Evolutionary conservation across 1,140 invertebrate genomes (phyloP).

Genomic region (Acyrthosiphon pisum): DNA sequence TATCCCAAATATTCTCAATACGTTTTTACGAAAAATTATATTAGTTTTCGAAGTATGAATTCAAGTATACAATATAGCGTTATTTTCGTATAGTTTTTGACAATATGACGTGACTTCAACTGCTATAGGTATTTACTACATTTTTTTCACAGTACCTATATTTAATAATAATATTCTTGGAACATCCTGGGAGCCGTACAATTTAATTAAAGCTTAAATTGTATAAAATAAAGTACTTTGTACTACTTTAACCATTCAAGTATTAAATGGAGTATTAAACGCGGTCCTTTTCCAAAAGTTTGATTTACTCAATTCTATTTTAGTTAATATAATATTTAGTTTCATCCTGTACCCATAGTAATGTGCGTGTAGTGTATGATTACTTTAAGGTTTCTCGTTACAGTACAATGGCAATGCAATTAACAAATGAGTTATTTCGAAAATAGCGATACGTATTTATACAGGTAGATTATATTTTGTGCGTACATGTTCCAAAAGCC

Average conservation of each 20-base stretch:
- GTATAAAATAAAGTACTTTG: background rate
- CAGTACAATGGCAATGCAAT: background rate
- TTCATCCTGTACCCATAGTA: background rate
- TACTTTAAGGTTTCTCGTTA: slow-evolving; percentile 28
- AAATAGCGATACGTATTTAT: background rate
- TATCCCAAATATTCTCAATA: no score
- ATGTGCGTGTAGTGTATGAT: slow-evolving; percentile 31
- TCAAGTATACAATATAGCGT: no score
- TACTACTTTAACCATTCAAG: background rate
- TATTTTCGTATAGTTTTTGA: no score
- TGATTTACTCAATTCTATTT: background rate
- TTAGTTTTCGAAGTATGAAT: no score
- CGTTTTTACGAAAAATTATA: no score
- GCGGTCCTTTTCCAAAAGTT: background rate
- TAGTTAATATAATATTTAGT: slow-evolving; percentile 27
- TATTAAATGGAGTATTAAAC: background rate
- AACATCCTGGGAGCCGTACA: background rate
- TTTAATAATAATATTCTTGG: background rate
- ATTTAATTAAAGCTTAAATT: background rate
- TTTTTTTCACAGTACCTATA: no score
- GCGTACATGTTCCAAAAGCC: background rate
- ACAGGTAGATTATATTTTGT: background rate
- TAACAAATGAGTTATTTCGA: background rate
- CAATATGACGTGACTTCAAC: no score
- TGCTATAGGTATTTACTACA: no score